Evolutionary conservation across 2,113 vertebrate species (phyloP), one percentile per base, ranked within the genome.

Genomic region (Mystacornis crossleyi): DNA sequence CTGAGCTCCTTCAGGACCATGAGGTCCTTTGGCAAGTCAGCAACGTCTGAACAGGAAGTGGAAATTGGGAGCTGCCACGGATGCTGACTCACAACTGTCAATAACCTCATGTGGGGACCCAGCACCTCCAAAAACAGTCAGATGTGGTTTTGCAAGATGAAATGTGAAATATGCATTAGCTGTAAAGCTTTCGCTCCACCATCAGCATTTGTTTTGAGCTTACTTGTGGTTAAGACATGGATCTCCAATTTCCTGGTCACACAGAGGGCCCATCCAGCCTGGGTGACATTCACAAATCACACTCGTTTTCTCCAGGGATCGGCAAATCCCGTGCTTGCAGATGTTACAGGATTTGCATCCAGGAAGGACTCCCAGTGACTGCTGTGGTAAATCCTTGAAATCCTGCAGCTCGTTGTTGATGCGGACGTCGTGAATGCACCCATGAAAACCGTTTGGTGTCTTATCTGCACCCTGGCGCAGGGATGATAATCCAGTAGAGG

Each of bases 401-500:
- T 99, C 99, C 97, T 99, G 99, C 61, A 98, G 98, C 90, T 99
- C 99, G 0, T 99, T 99, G 69, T 99, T 99, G 97, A 99, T 99
- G 50, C 98, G 98, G 53, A 99, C 99, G 4, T 99, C 99, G 4
- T 99, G 99, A 89, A 99, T 99, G 86, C 99, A 99, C 67, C 99
- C 99, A 4, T 99, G 99, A 82, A 99, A 99, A 55, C 98, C 98
- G 26, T 98, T 99, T 42, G 98, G 98, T 8, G 98, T 97, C 33
- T 99, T 98, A 34, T 99, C 99, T 3, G 98, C 95, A 18, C 99
- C 98, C 38, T 99, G 98, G 65, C 99, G 99, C 60, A 99, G 89
- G 15, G 99, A 98, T 4, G 98, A 98, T 38, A 99, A 97, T 65
- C 99, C 98, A 6, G 99, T 98, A 73, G 98, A 98, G 55, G 98